Conservation (phyloP, 2,888 invertebrate genomes). For the Drosophila yooni region DNA sequence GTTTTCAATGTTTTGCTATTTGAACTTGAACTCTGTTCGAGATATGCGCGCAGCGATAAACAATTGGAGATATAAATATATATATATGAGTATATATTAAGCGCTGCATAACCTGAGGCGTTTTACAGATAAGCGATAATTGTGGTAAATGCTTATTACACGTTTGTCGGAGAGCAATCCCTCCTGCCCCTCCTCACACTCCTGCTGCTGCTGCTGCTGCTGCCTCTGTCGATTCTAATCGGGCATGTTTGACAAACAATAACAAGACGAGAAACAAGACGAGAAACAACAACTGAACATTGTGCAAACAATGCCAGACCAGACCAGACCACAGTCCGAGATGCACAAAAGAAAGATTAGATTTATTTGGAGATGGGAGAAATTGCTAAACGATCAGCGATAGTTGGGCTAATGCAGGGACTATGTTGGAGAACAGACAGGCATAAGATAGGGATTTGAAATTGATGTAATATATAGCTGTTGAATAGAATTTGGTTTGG, state of each 20-base stretch:
- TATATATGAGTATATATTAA: constrained; percentile 33
- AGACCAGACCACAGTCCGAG: constrained; percentile 15
- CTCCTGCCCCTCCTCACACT: background rate
- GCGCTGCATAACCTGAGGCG: constrained; percentile 71
- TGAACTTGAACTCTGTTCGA: constrained; percentile 65
- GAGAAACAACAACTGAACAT: constrained; percentile 36
- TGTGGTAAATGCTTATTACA: constrained; percentile 23
- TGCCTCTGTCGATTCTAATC: background rate
- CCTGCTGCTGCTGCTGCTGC: background rate
- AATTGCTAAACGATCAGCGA: background rate
- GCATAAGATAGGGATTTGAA: background rate
- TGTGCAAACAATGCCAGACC: constrained; percentile 44
- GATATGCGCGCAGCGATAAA: constrained; percentile 25
- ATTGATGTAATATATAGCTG: background rate
- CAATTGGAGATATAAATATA: background rate
- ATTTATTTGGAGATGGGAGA: constrained; percentile 29
- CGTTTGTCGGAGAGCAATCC: constrained; percentile 10
- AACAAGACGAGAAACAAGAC: constrained; percentile 35
- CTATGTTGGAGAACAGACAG: background rate
- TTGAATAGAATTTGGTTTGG: background rate
- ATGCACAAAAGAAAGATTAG: constrained; percentile 45
- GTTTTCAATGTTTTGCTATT: background rate
- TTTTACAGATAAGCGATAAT: constrained; percentile 43
- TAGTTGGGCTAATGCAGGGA: background rate
- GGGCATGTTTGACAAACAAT: constrained; percentile 49